These are phyloP conservation scores for Chaetogeoica ovagalla DNA, from an alignment of 2,888 invertebrate species.

Conservation along the genomic window DNA sequence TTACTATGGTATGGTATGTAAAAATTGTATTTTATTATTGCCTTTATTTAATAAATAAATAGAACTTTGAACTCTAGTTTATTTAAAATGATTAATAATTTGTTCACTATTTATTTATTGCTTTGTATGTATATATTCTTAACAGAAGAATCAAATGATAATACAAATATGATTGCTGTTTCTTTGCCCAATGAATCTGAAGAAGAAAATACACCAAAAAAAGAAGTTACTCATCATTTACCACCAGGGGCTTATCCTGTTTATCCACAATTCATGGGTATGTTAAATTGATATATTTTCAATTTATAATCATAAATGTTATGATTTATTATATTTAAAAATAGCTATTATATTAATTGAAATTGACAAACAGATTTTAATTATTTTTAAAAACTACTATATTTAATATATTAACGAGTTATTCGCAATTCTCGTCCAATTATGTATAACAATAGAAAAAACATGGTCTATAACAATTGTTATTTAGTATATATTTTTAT, in stretches of 20 bases:
- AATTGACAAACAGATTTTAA: too few species aligned
- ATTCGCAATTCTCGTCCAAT: too few species aligned
- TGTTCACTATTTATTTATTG: not conserved
- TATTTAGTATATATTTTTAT: too few species aligned
- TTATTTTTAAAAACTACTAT: too few species aligned
- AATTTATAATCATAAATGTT: not conserved
- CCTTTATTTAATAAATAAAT: not conserved
- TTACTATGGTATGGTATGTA: not conserved
- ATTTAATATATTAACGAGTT: too few species aligned
- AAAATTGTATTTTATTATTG: not conserved
- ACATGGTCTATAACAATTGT: too few species aligned
- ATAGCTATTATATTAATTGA: not conserved
- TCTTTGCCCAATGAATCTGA: slow-evolving; percentile 40
- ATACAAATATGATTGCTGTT: slow-evolving; percentile 44
- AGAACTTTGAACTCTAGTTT: not conserved
- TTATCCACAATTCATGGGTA: slow-evolving; percentile 52
- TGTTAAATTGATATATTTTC: not conserved
- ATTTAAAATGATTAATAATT: not conserved
- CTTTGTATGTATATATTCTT: not conserved
- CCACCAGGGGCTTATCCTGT: slow-evolving; percentile 49
- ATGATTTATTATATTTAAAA: not conserved
- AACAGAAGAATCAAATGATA: slow-evolving; percentile 44
- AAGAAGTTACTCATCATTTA: slow-evolving; percentile 51
- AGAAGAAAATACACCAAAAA: slow-evolving; percentile 43
- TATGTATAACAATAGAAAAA: too few species aligned